Conservation (phyloP, 2,113 vertebrate species). For the Oreochromis niloticus region DNA sequence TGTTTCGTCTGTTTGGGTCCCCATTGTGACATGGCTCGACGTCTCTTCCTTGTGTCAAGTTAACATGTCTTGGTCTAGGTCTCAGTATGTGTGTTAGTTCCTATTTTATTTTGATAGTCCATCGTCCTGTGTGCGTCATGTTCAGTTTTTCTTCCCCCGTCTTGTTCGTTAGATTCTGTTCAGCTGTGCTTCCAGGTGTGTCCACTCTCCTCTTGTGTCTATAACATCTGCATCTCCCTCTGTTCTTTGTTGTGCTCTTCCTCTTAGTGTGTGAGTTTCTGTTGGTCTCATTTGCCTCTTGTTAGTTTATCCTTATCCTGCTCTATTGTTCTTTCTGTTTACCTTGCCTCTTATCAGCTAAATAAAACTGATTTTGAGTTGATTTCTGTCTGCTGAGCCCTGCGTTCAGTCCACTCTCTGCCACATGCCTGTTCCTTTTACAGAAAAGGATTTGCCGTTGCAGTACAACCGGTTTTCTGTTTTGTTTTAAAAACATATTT, state of each 20-base stretch:
- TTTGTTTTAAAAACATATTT: neutral
- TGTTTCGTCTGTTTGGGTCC: neutral
- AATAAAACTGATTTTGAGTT: neutral
- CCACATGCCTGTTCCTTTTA: neutral
- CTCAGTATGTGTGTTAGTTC: neutral
- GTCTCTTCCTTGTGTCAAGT: neutral
- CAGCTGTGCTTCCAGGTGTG: neutral
- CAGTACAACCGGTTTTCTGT: neutral
- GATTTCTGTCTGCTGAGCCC: neutral
- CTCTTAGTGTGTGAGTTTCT: neutral
- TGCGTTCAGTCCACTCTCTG: neutral
- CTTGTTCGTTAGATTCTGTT: neutral
- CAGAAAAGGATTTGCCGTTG: neutral
- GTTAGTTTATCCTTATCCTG: neutral
- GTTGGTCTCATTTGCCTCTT: neutral
- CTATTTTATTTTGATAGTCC: neutral
- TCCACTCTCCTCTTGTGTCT: neutral
- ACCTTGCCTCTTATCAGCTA: neutral
- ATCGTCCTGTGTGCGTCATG: rapidly evolving
- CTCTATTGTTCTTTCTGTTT: neutral
- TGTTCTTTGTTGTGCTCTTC: neutral
- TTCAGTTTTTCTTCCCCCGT: neutral
- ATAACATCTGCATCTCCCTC: neutral
- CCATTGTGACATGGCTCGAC: neutral
- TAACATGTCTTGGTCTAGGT: neutral